Conservation (phyloP, 2,113 vertebrate species). For the Lagopus muta region DNA sequence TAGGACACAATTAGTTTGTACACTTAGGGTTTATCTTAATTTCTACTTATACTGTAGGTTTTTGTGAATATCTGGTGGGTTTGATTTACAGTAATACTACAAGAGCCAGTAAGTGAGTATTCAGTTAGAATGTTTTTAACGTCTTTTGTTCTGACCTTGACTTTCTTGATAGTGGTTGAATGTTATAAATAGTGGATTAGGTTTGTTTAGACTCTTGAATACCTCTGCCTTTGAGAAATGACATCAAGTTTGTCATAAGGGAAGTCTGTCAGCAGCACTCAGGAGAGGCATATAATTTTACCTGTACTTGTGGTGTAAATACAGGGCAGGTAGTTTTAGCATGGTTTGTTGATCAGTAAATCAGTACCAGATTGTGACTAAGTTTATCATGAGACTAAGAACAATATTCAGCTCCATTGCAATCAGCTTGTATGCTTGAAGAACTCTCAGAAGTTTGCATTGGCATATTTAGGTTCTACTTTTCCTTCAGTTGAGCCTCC, state of each 20-base stretch:
- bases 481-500: neutral
- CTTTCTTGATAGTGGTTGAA: neutral
- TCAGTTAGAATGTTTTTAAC: neutral
- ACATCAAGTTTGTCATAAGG: neutral
- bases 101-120: neutral
- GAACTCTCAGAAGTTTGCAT: neutral
- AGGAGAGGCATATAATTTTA: neutral
- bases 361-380: neutral
- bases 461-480: neutral
- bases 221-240: neutral
- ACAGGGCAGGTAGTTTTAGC: neutral
- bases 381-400: neutral
- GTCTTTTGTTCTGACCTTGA: neutral
- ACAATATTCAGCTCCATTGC: neutral
- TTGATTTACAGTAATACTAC: neutral
- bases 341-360: neutral
- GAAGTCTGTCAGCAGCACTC: neutral
- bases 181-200: slow-evolving; percentile 23
- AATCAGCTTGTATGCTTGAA: neutral
- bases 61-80: neutral
- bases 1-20: neutral
- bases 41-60: neutral
- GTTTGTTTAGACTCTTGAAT: slow-evolving; percentile 6
- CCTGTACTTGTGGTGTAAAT: neutral
- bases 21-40: neutral